These are phyloP conservation scores for Cyclophora albipunctata DNA, from an alignment of 2,888 invertebrate species.

Conservation along the genomic window DNA sequence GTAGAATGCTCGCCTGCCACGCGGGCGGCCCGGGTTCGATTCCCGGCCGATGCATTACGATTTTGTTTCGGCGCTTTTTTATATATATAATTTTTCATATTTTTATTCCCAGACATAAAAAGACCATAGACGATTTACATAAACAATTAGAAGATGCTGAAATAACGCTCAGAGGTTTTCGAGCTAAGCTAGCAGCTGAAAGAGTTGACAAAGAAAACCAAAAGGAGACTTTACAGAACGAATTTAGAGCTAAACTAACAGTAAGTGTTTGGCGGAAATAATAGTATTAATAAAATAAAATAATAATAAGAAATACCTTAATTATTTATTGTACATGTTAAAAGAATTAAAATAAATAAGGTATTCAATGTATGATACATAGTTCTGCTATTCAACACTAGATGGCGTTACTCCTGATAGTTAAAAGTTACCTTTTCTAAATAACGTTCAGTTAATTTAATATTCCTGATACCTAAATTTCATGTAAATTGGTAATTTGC, in stretches of 20 bases:
- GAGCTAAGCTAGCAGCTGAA: conserved; percentile 64
- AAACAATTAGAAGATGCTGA: conserved; percentile 66
- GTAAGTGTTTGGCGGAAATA: conserved; percentile 29
- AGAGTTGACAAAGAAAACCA: conserved; percentile 61
- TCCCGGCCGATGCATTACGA: conserved; percentile 65
- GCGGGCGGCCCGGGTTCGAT: conserved; percentile 73
- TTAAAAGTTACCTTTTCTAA: too few relatives aligned
- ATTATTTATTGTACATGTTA: too few relatives aligned
- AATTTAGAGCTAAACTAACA: conserved; percentile 50
- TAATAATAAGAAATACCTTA: too few relatives aligned
- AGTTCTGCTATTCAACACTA: conserved; percentile 6
- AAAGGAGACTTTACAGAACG: conserved; percentile 53
- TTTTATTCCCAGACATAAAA: conserved; percentile 45
- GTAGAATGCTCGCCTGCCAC: conserved; percentile 77
- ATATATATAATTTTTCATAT: not conserved
- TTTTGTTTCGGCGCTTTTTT: conserved; percentile 21
- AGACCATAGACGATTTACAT: conserved; percentile 57
- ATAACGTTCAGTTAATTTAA: too few relatives aligned
- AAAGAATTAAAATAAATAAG: not conserved
- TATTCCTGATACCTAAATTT: too few relatives aligned
- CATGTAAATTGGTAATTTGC: too few relatives aligned
- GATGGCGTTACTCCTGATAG: conserved; percentile 7
- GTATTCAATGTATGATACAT: not conserved
- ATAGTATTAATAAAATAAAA: too few relatives aligned
- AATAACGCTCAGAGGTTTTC: conserved; percentile 51